phyloP scores from a whole-genome alignment of 2,888 invertebrate species.

The Pedicia rivosa region DNA sequence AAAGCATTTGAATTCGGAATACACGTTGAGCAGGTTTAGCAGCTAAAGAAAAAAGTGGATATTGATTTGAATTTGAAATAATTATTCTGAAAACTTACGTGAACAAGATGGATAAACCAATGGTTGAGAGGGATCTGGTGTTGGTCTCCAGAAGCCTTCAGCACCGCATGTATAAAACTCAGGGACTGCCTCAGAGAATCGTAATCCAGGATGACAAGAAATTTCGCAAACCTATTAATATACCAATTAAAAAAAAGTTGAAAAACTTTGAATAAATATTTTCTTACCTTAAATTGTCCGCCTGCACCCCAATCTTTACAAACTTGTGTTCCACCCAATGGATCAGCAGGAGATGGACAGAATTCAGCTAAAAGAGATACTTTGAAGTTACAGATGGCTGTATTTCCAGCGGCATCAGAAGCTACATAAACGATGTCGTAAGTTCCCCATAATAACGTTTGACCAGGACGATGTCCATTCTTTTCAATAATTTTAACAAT shows the following conservation, averaged over 20 bases:
- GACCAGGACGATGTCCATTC: conserved; percentile 74
- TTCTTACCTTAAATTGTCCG: conserved; percentile 83
- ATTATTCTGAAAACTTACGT: conserved; percentile 36
- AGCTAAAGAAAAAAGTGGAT: conserved; percentile 33
- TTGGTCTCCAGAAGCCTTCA: conserved; percentile 95
- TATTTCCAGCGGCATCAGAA: conserved; percentile 80
- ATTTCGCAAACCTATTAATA: conserved; percentile 70
- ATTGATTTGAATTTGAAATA: background rate
- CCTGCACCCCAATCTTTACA: conserved; percentile 96
- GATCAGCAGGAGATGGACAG: conserved; percentile 77
- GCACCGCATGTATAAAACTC: conserved; percentile 96
- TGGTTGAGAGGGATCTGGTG: conserved; percentile 58
- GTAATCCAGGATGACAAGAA: conserved; percentile 64
- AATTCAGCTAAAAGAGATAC: conserved; percentile 82
- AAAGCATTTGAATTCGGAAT: conserved; percentile 83
- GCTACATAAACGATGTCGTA: conserved; percentile 90
- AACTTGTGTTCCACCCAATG: conserved; percentile 77
- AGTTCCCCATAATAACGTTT: conserved; percentile 79
- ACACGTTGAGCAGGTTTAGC: conserved; percentile 86
- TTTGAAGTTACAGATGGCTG: conserved; percentile 81
- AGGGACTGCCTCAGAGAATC: conserved; percentile 87
- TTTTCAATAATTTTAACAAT: conserved; percentile 65
- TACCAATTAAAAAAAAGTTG: too few relatives aligned
- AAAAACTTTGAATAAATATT: conserved; percentile 4
- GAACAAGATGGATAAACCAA: conserved; percentile 86